phyloP scores from a whole-genome alignment of 2,113 vertebrate species.

The Megatriorchis doriae region DNA sequence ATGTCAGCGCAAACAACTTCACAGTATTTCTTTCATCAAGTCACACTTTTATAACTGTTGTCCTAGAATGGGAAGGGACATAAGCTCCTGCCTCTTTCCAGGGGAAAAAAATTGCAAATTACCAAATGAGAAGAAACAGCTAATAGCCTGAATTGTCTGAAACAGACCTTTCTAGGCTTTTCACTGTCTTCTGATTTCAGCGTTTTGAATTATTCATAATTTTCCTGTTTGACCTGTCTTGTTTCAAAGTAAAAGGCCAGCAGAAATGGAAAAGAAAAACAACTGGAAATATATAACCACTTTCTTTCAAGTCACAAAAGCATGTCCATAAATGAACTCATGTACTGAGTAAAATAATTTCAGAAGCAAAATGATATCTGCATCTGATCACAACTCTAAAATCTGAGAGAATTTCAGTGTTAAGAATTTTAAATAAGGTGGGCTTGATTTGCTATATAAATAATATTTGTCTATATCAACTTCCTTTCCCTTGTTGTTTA shows the following conservation, averaged over 20 bases:
- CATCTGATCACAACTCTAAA: neutral
- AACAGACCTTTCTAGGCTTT: neutral
- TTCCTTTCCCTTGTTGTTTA: neutral
- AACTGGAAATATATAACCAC: neutral
- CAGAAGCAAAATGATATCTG: neutral
- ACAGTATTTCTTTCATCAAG: neutral
- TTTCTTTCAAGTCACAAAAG: neutral
- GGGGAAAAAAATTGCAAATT: neutral
- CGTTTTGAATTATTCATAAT: constrained; percentile 35
- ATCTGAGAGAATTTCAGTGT: neutral
- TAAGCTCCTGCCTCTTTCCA: neutral
- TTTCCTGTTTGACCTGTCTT: constrained; percentile 24
- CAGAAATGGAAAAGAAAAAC: constrained; percentile 7
- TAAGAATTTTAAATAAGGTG: neutral
- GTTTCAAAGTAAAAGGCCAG: constrained; percentile 27
- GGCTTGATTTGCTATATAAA: neutral
- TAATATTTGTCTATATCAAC: neutral
- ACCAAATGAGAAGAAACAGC: neutral
- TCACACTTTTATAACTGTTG: neutral
- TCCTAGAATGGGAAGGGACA: neutral
- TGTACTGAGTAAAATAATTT: neutral
- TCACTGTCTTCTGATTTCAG: neutral
- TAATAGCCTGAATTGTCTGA: neutral
- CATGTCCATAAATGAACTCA: neutral
- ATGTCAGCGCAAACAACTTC: neutral